A percentile compares a stretch with the other conserved stretches of the same genome.
Evolutionary conservation across 2,797 vertebrate genomes (phyloP).

Genomic region (Pipistrellus nathusii): DNA sequence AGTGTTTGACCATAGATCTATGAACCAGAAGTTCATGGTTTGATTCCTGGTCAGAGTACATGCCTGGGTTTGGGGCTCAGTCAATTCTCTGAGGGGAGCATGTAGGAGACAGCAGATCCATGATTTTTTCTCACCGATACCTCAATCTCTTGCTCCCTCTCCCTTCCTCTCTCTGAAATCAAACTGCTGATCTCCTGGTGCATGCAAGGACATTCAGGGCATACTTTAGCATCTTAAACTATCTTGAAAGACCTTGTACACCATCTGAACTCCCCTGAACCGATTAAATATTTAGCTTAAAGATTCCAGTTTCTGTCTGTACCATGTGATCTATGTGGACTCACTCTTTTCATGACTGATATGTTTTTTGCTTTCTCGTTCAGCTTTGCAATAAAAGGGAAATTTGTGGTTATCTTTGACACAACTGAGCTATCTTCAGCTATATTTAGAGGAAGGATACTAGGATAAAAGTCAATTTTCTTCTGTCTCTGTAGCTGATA

Average conservation of each 20-base stretch:
- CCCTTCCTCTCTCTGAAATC: too few relatives aligned
- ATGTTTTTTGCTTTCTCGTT: not conserved
- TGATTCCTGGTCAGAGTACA: too few relatives aligned
- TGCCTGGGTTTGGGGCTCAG: too few relatives aligned
- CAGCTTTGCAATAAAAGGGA: conserved; percentile 10
- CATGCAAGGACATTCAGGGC: too few relatives aligned
- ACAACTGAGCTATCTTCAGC: not conserved
- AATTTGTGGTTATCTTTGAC: not conserved
- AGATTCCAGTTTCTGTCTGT: not conserved
- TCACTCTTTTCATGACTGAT: not conserved
- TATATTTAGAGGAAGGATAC: not conserved
- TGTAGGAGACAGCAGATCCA: too few relatives aligned
- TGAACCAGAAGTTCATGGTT: too few relatives aligned
- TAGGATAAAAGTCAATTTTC: not conserved
- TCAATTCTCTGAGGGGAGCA: too few relatives aligned
- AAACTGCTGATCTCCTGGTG: too few relatives aligned
- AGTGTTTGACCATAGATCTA: too few relatives aligned
- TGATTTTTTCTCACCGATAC: too few relatives aligned
- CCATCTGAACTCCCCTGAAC: too few relatives aligned
- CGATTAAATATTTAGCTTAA: not conserved
- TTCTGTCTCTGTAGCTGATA: not conserved
- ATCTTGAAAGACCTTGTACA: not conserved
- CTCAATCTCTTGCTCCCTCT: too few relatives aligned
- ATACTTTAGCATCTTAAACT: not conserved
- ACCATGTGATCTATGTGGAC: not conserved